Evolutionary conservation across 2,888 invertebrate species (phyloP), one percentile per base, ranked within the genome.

Genomic region (Lasioglossum oenotherae): DNA sequence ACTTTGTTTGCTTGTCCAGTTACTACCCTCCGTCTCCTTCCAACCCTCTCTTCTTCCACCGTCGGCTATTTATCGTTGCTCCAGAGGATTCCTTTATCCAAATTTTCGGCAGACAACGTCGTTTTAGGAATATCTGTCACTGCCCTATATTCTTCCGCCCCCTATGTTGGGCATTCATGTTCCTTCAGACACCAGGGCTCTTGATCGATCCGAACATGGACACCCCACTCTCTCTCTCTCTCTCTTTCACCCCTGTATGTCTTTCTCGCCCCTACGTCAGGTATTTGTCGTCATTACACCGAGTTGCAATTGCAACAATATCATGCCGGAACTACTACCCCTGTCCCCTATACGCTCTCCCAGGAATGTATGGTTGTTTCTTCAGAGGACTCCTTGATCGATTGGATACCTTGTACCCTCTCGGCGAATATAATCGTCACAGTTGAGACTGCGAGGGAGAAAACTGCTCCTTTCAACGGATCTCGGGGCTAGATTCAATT

Each of bases 331-430:
- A 10, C 10, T 44, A 10, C 41, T 10, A 44, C 75, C 78, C 80
- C 64, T 72, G 49, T 75, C 4, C 35, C 35, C 35, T 35, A 57
- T 31, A 31, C 35, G 64, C 75, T 78, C 84, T 81, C 79, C 4
- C 4, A 64, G 78, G 80, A 77, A 87, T 86, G 87, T 87, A 82
- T 78, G 74, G 71, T 53, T 78, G 74, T 83, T 83, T 64, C 74
- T 53, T 53, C 23, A 49, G 19, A 6, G n/a, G 41, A 84, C 60
- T 78, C 49, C 78, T 84, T 83, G 64, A 53, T 75, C 49, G 74
- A 64, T 74, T 69, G 46, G 49, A 35, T 6, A 31, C 4, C 44
- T 46, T 16, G 44, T 16, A 12, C 27, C 16, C 64, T 16, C 31
- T 44, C 16, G 5, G 27, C 35, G 19, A 67, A 27, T 60, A 14